Conservation (phyloP, 35 echinoderm and acorn worm genomes). For the Ptychodera flava region DNA sequence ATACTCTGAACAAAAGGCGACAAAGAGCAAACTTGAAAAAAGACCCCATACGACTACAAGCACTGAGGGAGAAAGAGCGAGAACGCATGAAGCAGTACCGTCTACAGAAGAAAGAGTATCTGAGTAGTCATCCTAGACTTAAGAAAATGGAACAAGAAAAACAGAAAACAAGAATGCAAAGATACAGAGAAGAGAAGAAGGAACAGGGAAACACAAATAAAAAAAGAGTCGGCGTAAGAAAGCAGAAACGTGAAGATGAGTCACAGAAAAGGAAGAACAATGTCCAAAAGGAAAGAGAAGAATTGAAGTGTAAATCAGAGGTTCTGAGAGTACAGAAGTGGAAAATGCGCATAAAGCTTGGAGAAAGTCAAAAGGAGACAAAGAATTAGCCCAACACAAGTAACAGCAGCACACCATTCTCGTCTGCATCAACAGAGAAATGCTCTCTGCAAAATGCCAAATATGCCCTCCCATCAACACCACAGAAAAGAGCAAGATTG, state of each 20-base stretch:
- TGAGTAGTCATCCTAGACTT: neutral
- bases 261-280: constrained; percentile 10
- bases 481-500: constrained; percentile 3
- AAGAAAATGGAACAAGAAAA: neutral
- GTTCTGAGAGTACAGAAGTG: constrained; percentile 7
- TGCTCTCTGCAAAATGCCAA: neutral
- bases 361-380: neutral
- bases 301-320: neutral
- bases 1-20: neutral
- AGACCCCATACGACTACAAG: neutral
- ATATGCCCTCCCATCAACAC: constrained; percentile 7
- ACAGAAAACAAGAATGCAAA: neutral
- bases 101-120: neutral
- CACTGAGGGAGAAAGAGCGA: constrained; percentile 2
- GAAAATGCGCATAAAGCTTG: constrained; percentile 15
- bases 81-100: neutral
- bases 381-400: neutral
- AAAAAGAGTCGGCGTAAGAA: neutral
- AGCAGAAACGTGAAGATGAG: neutral
- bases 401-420: neutral
- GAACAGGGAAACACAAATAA: neutral
- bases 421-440: neutral
- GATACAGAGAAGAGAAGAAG: constrained; percentile 5
- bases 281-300: neutral
- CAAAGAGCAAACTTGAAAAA: neutral